Evolutionary conservation across 2,888 invertebrate genomes (phyloP).

Genomic region (Plagodis dolabraria): DNA sequence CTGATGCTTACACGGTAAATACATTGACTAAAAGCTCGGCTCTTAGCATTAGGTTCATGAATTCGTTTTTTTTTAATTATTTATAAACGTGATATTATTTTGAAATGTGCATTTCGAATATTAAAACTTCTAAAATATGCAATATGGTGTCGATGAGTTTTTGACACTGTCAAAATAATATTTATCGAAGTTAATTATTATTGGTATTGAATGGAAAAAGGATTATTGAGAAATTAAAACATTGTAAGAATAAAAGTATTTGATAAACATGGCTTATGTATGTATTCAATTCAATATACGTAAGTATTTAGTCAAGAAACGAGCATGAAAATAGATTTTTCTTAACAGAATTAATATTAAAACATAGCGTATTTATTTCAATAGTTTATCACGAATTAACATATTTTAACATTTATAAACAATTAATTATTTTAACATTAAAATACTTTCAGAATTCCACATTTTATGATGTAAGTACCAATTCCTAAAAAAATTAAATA

Average conservation of each 20-base stretch:
- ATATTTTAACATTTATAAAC: slow-evolving; percentile 72
- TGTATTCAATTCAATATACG: not conserved
- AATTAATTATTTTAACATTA: slow-evolving; percentile 70
- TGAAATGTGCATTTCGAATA: slow-evolving; percentile 54
- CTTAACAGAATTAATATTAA: slow-evolving; percentile 50
- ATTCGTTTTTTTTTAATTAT: slow-evolving; percentile 27
- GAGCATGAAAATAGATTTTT: slow-evolving; percentile 40
- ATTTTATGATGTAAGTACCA: slow-evolving; percentile 50
- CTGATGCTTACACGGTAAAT: slow-evolving; percentile 46
- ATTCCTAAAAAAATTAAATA: slow-evolving; percentile 54
- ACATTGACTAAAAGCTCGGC: slow-evolving; percentile 61
- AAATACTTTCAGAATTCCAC: slow-evolving; percentile 71
- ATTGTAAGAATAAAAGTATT: not conserved
- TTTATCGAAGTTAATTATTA: too few relatives aligned
- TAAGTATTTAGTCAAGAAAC: slow-evolving; percentile 1
- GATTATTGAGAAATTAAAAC: too few relatives aligned
- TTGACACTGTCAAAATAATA: not conserved
- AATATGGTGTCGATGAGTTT: slow-evolving; percentile 25
- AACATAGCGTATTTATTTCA: slow-evolving; percentile 59
- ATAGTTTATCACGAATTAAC: slow-evolving; percentile 76
- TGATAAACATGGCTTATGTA: not conserved
- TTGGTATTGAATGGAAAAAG: too few relatives aligned
- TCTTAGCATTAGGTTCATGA: slow-evolving; percentile 52
- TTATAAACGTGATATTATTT: slow-evolving; percentile 51
- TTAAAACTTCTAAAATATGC: slow-evolving; percentile 41